Percentiles rank a stretch among this genome's conserved stretches.
Conservation (phyloP, 2,888 invertebrate genomes). For the Athetis lepigone region DNA sequence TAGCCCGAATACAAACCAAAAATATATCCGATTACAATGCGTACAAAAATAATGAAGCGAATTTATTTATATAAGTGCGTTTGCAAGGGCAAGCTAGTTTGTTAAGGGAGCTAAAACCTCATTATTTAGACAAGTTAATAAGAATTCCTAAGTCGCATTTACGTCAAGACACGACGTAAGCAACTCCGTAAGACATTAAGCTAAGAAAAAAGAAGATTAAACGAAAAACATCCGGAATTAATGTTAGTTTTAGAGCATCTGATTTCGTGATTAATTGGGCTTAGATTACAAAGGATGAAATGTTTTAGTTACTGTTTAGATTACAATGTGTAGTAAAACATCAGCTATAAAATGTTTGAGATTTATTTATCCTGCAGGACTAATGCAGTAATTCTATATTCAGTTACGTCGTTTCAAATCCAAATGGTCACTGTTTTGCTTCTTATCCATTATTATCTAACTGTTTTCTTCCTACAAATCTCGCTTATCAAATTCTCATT, state of each 20-base stretch:
- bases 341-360: slow-evolving; percentile 25
- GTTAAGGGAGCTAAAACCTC: slow-evolving; percentile 67
- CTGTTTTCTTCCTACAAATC: slow-evolving; percentile 6
- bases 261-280: slow-evolving; percentile 44
- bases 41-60: slow-evolving; percentile 57
- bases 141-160: slow-evolving; percentile 86
- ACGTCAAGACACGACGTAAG: slow-evolving; percentile 80
- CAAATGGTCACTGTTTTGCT: not conserved
- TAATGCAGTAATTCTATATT: not conserved
- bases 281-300: slow-evolving; percentile 40
- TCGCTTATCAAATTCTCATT: slow-evolving; percentile 2
- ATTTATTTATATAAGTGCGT: slow-evolving; percentile 56
- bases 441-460: not conserved
- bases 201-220: slow-evolving; percentile 78
- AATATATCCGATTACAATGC: slow-evolving; percentile 47
- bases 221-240: slow-evolving; percentile 71
- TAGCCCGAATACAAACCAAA: slow-evolving; percentile 10
- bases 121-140: slow-evolving; percentile 85
- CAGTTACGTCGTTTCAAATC: too few species aligned
- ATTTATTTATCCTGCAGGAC: slow-evolving; percentile 26
- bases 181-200: slow-evolving; percentile 77
- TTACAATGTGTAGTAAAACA: slow-evolving; percentile 20
- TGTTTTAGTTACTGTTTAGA: slow-evolving; percentile 32
- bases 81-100: slow-evolving; percentile 56
- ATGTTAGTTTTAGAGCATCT: slow-evolving; percentile 55